Evolutionary conservation across 1,140 invertebrate species (phyloP).

Genomic region (Bombus ignitus): DNA sequence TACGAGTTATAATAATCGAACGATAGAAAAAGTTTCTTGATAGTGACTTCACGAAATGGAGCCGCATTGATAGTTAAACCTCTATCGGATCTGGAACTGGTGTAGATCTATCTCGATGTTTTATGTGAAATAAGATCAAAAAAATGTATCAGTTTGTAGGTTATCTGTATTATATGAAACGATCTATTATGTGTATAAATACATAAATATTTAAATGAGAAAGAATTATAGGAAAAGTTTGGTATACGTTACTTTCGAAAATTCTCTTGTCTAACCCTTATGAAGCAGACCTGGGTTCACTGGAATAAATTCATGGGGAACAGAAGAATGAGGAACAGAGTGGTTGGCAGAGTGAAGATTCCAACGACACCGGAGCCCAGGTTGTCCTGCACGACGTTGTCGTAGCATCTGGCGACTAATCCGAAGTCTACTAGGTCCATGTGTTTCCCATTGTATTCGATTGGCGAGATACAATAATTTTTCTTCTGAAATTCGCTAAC

Average conservation of each 20-base stretch:
- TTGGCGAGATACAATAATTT: slow-evolving; percentile 92
- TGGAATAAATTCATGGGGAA: slow-evolving; percentile 50
- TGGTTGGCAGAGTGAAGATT: slow-evolving; percentile 29
- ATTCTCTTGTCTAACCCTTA: not conserved
- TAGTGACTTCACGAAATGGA: not conserved
- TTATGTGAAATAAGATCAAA: not conserved
- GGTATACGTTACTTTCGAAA: not conserved
- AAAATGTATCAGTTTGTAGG: not conserved
- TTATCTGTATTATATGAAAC: not conserved
- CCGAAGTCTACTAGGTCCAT: slow-evolving; percentile 88
- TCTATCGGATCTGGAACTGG: not conserved
- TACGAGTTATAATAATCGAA: slow-evolving; percentile 26
- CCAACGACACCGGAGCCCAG: slow-evolving; percentile 78
- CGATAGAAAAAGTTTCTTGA: not conserved
- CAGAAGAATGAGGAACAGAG: slow-evolving; percentile 39
- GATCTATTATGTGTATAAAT: not conserved
- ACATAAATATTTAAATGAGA: not conserved
- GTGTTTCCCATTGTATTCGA: slow-evolving; percentile 89
- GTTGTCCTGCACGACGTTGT: slow-evolving; percentile 86
- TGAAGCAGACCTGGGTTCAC: not conserved
- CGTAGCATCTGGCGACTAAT: slow-evolving; percentile 86
- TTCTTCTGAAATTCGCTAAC: slow-evolving; percentile 87
- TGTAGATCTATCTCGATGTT: not conserved
- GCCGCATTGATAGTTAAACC: not conserved
- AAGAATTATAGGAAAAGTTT: not conserved